These are phyloP conservation scores for Etheostoma spectabile DNA, from an alignment of 2,113 vertebrate species.

Conservation along the genomic window DNA sequence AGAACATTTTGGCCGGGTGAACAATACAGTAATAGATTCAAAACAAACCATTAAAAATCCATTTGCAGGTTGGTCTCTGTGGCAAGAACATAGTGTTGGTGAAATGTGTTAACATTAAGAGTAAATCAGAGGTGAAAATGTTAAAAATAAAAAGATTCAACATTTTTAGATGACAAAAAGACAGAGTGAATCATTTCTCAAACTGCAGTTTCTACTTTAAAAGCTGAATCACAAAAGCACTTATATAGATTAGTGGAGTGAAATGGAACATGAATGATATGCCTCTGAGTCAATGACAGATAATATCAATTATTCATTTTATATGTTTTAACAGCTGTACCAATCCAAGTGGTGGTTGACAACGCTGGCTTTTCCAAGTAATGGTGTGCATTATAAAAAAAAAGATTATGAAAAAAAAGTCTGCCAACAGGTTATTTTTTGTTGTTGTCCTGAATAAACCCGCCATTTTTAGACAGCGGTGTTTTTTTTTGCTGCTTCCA, in stretches of 20 bases:
- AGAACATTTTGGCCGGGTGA: conserved; percentile 1
- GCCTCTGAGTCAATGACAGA: not conserved
- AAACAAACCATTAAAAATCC: not conserved
- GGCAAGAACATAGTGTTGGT: not conserved
- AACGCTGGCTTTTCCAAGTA: not conserved
- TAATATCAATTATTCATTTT: not conserved
- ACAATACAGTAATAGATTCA: not conserved
- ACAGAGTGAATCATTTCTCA: not conserved
- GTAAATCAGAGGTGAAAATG: not conserved
- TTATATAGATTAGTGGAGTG: not conserved
- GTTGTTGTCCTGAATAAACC: too few species aligned
- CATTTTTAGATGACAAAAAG: not conserved
- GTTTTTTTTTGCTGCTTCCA: too few species aligned
- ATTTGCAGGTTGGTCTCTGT: not conserved
- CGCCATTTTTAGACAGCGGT: too few species aligned
- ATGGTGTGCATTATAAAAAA: too few species aligned
- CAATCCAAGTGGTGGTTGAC: not conserved
- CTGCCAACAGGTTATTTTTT: too few species aligned
- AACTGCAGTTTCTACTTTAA: not conserved
- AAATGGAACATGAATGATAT: not conserved
- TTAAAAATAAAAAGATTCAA: not conserved
- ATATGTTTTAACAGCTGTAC: not conserved
- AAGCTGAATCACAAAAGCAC: not conserved
- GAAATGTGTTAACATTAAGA: not conserved
- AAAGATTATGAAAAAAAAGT: too few species aligned